Percentiles rank a stretch among this genome's conserved stretches.
phyloP scores from a whole-genome alignment of 1,140 invertebrate species.

The Calycopis cecrops region DNA sequence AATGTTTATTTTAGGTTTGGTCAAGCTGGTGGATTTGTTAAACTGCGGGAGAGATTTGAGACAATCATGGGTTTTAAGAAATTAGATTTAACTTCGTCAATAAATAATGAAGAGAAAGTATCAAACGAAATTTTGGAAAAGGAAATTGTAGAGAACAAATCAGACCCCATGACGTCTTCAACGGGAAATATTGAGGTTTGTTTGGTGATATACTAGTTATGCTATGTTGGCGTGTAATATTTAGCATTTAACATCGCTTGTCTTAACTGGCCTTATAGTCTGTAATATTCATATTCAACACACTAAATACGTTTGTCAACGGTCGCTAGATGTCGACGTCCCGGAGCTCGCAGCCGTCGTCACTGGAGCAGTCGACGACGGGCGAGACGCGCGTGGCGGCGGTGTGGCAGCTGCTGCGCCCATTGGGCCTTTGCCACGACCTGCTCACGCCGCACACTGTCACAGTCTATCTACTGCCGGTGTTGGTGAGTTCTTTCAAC shows the following conservation, averaged over 20 bases:
- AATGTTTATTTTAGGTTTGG: conserved; percentile 82
- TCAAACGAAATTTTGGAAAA: conserved; percentile 61
- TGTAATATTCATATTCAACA: too few relatives aligned
- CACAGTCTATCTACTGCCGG: conserved; percentile 94
- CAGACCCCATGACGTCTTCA: conserved; percentile 43
- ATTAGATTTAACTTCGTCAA: conserved; percentile 55
- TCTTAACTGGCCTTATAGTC: too few relatives aligned
- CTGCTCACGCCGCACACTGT: conserved; percentile 92
- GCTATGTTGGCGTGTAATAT: too few relatives aligned
- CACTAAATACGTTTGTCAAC: conserved; percentile 3
- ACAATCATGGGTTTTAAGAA: conserved; percentile 65
- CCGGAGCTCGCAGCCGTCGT: conserved; percentile 55
- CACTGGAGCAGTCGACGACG: conserved; percentile 51
- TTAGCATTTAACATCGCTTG: too few relatives aligned
- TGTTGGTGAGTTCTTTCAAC: conserved; percentile 81
- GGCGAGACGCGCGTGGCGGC: conserved; percentile 59
- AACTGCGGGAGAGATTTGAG: conserved; percentile 91
- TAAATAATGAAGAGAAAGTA: conserved; percentile 62
- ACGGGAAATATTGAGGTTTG: conserved; percentile 52
- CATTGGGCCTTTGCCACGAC: conserved; percentile 95
- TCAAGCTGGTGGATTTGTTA: conserved; percentile 90
- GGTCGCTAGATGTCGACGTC: conserved; percentile 34
- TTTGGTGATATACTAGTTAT: conserved; percentile 72
- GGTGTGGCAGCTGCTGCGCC: conserved; percentile 83
- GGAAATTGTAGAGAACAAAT: conserved; percentile 49